Evolutionary conservation across 2,113 vertebrate genomes (phyloP).

Genomic region (Limnothrissa miodon): DNA sequence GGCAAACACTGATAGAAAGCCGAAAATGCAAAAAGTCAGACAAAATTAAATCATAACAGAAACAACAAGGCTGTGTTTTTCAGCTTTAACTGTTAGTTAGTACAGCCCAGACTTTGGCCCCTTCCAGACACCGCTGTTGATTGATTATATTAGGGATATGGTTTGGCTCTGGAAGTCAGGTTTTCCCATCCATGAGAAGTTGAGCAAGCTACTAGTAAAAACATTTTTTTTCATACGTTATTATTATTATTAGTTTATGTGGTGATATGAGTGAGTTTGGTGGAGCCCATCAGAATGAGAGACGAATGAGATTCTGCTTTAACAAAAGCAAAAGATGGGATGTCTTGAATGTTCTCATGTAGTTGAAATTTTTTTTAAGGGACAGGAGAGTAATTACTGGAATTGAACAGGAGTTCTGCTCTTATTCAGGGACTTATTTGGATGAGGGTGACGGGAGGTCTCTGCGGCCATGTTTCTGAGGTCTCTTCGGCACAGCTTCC

Average conservation of each 20-base stretch:
- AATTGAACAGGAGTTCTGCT: background rate
- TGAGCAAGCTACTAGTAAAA: background rate
- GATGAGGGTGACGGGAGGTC: slow-evolving; percentile 9
- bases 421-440: background rate
- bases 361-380: background rate
- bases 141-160: background rate
- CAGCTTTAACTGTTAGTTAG: background rate
- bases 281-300: background rate
- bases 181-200: background rate
- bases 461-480: background rate
- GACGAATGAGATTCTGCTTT: background rate
- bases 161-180: slow-evolving; percentile 1
- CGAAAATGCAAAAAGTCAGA: background rate
- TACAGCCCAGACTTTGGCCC: background rate
- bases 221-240: background rate
- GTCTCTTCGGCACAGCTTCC: background rate
- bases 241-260: background rate
- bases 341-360: background rate
- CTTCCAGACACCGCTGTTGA: background rate
- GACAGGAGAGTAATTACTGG: background rate
- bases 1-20: background rate
- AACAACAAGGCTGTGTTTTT: background rate
- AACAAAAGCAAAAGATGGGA: background rate
- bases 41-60: background rate
- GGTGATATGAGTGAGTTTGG: background rate